Percentiles rank a stretch among this genome's conserved stretches.
Evolutionary conservation across 2,888 invertebrate species (phyloP).

Genomic region (Philhelius pedissequus): DNA sequence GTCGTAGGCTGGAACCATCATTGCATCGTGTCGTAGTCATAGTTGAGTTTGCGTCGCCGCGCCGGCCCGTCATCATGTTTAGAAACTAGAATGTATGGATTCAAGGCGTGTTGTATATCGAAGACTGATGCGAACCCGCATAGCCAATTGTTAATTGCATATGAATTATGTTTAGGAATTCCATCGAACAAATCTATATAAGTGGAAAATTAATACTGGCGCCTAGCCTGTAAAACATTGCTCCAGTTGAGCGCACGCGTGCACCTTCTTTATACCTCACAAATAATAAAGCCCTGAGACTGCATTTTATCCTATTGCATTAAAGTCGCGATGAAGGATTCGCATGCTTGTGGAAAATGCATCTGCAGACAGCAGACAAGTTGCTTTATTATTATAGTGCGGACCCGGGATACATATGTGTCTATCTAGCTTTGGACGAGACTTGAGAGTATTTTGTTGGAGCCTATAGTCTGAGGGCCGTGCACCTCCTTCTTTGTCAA

Average conservation of each 20-base stretch:
- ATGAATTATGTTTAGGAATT: slow-evolving; percentile 66
- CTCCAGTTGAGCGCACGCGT: slow-evolving; percentile 55
- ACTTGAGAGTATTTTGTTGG: slow-evolving; percentile 4
- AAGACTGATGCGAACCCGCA: slow-evolving; percentile 39
- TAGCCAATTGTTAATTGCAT: slow-evolving; percentile 68
- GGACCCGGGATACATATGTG: background rate
- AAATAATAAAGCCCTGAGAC: background rate
- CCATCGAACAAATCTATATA: slow-evolving; percentile 64
- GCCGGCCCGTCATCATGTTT: too few species aligned
- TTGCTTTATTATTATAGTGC: slow-evolving; percentile 40
- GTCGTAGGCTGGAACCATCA: slow-evolving; percentile 52
- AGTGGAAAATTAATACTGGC: slow-evolving; percentile 69
- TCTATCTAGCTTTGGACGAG: too few species aligned
- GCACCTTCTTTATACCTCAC: slow-evolving; percentile 14
- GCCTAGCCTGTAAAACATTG: slow-evolving; percentile 61
- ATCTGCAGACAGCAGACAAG: slow-evolving; percentile 10
- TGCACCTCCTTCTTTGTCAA: slow-evolving; percentile 65
- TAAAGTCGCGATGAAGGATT: background rate
- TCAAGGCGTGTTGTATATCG: slow-evolving; percentile 50
- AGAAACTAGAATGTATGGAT: slow-evolving; percentile 52
- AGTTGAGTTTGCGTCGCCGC: background rate
- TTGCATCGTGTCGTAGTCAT: slow-evolving; percentile 7
- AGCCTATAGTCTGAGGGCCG: slow-evolving; percentile 51
- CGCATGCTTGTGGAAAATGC: slow-evolving; percentile 32
- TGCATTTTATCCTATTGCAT: background rate